A percentile compares a stretch with the other conserved stretches of the same genome.
phyloP scores from a whole-genome alignment of 1,140 invertebrate genomes.

The Piezodorus guildinii region DNA sequence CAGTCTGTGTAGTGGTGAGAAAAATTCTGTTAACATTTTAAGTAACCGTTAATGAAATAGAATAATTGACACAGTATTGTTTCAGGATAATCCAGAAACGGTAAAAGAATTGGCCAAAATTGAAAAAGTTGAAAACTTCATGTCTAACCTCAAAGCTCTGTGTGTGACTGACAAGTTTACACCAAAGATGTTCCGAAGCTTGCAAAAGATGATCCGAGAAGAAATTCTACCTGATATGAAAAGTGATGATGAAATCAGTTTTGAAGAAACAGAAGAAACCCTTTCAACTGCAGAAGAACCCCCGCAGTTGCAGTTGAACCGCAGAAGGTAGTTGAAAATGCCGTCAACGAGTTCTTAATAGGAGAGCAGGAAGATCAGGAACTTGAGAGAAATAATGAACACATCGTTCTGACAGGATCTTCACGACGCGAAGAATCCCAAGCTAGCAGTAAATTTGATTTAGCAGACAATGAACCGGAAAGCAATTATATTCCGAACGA shows the following conservation, averaged over 20 bases:
- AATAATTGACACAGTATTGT: background rate
- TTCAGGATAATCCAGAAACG: conserved; percentile 7
- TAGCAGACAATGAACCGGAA: too few species aligned
- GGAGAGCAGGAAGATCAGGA: too few species aligned
- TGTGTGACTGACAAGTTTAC: conserved; percentile 19
- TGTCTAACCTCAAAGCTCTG: conserved; percentile 18
- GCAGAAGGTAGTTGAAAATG: too few species aligned
- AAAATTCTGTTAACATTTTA: background rate
- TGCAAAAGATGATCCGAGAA: conserved; percentile 18
- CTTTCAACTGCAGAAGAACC: too few species aligned
- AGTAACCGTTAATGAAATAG: background rate
- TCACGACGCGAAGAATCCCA: too few species aligned
- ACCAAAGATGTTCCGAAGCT: background rate
- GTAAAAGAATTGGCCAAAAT: background rate
- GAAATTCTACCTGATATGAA: conserved; percentile 10
- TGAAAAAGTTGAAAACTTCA: conserved; percentile 22
- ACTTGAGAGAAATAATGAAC: too few species aligned
- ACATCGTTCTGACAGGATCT: too few species aligned
- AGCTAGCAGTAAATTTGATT: too few species aligned
- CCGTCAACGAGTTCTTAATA: too few species aligned
- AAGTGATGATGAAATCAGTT: background rate
- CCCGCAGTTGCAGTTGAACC: too few species aligned
- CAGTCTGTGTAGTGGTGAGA: conserved; percentile 4
- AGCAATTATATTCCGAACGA: too few species aligned
- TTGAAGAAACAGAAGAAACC: background rate